Evolutionary conservation across 2,888 invertebrate species (phyloP), one percentile per base, ranked within the genome.

Genomic region (Seladonia tumulorum): DNA sequence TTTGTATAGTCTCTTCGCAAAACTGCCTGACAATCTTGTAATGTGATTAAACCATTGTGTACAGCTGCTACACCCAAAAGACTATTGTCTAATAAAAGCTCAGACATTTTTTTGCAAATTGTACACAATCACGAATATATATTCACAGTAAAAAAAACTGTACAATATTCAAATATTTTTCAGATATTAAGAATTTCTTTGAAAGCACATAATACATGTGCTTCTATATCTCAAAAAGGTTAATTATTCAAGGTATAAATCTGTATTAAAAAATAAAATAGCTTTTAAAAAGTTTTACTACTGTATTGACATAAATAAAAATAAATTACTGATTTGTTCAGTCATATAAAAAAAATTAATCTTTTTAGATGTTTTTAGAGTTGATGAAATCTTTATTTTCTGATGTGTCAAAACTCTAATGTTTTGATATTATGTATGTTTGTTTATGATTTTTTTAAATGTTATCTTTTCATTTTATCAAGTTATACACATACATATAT

Each of bases 21-120:
- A 70, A 93, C 76, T 76, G 91, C 83, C 53, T 89, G 89, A 35
- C 79, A 91, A 70, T 80, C 87, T 39, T 91, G 77, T 22, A 92
- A 82, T 83, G 90, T 75, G 42, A 90, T 63, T 66, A 97, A 93
- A 70, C 94, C 92, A 0, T 96, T 95, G 92, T 96, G 96, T 96
- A 75, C 39, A 42, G 18, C 80, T 49, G 81, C 39, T 10, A 96
- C 94, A 0, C 97, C 97, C 1, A 96, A 95, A 12, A 97, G 93
- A 91, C 96, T 96, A 88, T 96, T 70, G 18, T 75, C 42, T 49
- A 75, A 42, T 71, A 49, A 29, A 25, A 25, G 12, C 49, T 82
- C 39, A n/a, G 1, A 73, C 76, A 82, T 83, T 1, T 14, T 73
- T 57, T 29, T 47, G 8, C 14, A 25, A 12, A 45, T 2, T 29